These are phyloP conservation scores for Priocnemis perturbator DNA, from an alignment of 2,888 invertebrate species.

Conservation along the genomic window DNA sequence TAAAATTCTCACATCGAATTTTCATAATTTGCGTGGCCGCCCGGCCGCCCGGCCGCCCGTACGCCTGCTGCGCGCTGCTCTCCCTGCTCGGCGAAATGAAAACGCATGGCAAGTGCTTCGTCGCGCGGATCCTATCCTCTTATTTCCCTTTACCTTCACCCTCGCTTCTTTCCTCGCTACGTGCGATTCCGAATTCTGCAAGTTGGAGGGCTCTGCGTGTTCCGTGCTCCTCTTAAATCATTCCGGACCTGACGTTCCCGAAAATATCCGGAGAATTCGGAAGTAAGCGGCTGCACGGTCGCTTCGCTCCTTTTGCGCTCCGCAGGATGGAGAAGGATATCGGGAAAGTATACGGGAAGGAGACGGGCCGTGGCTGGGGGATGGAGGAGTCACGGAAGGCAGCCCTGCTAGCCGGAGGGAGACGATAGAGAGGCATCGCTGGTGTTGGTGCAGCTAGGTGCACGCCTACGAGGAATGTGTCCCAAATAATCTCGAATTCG, in stretches of 20 bases:
- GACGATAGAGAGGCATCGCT: constrained; percentile 23
- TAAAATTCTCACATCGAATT: too few species aligned
- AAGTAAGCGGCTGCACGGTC: constrained; percentile 55
- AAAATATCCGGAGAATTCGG: constrained; percentile 68
- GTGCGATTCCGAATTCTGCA: too few species aligned
- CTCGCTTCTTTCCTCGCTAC: background rate
- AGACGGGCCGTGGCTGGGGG: background rate
- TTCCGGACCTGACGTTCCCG: constrained; percentile 57
- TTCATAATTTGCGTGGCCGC: too few species aligned
- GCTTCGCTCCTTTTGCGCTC: constrained; percentile 37
- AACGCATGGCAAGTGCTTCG: too few species aligned
- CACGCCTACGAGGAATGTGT: constrained; percentile 64
- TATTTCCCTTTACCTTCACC: too few species aligned
- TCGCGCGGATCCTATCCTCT: too few species aligned
- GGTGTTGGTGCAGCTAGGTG: constrained; percentile 49
- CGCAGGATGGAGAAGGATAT: too few species aligned
- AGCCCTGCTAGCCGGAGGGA: background rate
- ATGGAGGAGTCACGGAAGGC: background rate
- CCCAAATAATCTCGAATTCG: constrained; percentile 68
- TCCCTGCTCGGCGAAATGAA: too few species aligned
- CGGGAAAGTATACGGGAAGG: background rate
- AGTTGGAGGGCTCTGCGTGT: background rate
- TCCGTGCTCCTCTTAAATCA: constrained; percentile 57
- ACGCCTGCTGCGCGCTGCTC: too few species aligned
- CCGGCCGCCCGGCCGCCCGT: too few species aligned